Base-by-base conservation (phyloP, 2,888 invertebrate species). In the Agrenia bidenticulata region DNA sequence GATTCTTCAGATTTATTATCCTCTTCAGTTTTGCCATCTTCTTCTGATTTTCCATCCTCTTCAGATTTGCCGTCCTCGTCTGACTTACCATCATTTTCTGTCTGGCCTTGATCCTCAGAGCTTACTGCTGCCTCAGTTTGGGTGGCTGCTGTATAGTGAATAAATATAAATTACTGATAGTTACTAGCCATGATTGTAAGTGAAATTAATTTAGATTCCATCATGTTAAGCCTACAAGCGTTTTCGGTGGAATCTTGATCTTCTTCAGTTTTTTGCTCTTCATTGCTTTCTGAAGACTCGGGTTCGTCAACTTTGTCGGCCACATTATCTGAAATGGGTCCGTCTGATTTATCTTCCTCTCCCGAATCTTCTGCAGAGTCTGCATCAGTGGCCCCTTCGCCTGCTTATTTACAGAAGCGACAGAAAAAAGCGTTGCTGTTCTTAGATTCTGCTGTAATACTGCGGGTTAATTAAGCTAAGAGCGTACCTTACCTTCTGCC, bases 401-500 rank as follows among this genome's bases (percentile, higher is more conserved):
- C 76, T 56, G 68, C 73, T 50, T 64, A 65, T 71, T 61, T 74
- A 78, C 45, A 32, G 4, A 32, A 70, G 70, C 32, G 76, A 75
- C 53, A 73, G 73, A 37, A 61, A 67, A 39, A 69, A 70, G 32
- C 15, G 19, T 39, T 21, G 17, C 13, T 27, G 39, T 37, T 57
- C 19, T 21, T 39, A 32, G n/a, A 70, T 72, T 73, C 21, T 57
- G 19, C 41, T 19, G 56, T 17, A 32, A 19, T 41, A 37, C 19
- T 17, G 56, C 56, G 37, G 63, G 65, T 59, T 64, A 50, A 32
- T 59, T 56, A 49, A 60, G 54, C 37, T 64, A 66, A 69, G 60
- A 57, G 68, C 75, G 63, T 73, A 72, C 73, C 73, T 76, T 74
- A 74, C 74, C 76, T 72, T 71, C 68, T 19, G 71, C 74, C 24